These are phyloP conservation scores for Falco novaeseelandiae DNA, from an alignment of 2,797 vertebrate genomes.

Conservation along the genomic window DNA sequence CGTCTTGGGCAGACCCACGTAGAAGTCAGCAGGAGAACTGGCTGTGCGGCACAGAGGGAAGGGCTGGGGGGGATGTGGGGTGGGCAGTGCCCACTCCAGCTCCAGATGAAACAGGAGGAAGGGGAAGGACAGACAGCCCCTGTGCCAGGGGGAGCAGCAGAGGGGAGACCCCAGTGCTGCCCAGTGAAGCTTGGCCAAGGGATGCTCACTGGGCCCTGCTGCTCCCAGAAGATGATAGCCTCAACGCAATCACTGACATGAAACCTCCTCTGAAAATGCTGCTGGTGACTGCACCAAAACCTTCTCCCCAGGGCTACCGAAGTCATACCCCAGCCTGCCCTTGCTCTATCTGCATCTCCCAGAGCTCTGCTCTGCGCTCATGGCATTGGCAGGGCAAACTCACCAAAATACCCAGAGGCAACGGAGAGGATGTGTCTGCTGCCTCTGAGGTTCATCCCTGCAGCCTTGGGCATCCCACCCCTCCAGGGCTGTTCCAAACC, in stretches of 20 bases:
- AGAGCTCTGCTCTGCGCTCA: neutral
- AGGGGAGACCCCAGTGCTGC: neutral
- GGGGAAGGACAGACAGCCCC: neutral
- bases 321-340: neutral
- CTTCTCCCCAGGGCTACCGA: rapidly evolving
- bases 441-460: no score
- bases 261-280: neutral
- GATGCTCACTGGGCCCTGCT: no score
- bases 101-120: neutral
- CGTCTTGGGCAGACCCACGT: rapidly evolving
- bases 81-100: neutral
- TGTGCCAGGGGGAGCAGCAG: rapidly evolving
- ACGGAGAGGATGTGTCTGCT: rapidly evolving
- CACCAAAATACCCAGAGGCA: neutral
- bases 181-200: neutral
- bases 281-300: neutral
- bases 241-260: rapidly evolving
- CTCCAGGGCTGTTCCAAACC: neutral
- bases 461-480: no score
- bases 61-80: rapidly evolving
- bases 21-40: neutral
- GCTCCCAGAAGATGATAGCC: no score
- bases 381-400: rapidly evolving
- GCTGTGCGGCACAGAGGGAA: neutral
- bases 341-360: neutral